Evolutionary conservation across 2,888 invertebrate genomes (phyloP).

Genomic region (Lepetodrilus schrolli): DNA sequence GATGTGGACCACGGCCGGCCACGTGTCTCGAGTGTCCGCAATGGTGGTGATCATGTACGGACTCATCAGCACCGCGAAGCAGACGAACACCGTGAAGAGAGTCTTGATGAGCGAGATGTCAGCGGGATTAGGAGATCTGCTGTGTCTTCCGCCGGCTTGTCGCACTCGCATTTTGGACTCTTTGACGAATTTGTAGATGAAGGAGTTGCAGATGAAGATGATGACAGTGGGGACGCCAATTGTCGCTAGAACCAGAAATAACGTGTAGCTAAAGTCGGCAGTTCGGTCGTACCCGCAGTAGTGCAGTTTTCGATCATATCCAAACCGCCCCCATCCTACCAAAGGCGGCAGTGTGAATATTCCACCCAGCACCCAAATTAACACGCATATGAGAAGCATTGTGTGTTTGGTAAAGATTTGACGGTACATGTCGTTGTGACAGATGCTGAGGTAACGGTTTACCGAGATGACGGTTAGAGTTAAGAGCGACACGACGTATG

Average conservation of each 20-base stretch:
- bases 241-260: constrained; percentile 19
- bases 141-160: background rate
- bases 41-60: constrained; percentile 34
- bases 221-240: constrained; percentile 18
- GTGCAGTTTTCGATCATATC: constrained; percentile 33
- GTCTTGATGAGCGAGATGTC: constrained; percentile 32
- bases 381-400: background rate
- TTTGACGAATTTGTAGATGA: constrained; percentile 31
- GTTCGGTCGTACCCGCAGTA: constrained; percentile 35
- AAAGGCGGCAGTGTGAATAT: constrained; percentile 18
- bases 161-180: background rate
- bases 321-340: constrained; percentile 30
- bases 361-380: constrained; percentile 28
- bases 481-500: constrained; percentile 28
- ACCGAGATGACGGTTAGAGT: constrained; percentile 33
- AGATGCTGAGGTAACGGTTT: constrained; percentile 39
- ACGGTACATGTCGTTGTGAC: constrained; percentile 29
- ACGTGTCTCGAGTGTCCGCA: constrained; percentile 27
- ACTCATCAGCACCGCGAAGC: constrained; percentile 29
- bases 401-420: constrained; percentile 3
- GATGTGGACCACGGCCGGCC: constrained; percentile 32
- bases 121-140: background rate
- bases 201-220: constrained; percentile 20
- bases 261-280: constrained; percentile 5
- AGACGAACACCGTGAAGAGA: constrained; percentile 34